Evolutionary conservation across 2,888 invertebrate genomes (phyloP).

Genomic region (Lasioglossum pauxillum): DNA sequence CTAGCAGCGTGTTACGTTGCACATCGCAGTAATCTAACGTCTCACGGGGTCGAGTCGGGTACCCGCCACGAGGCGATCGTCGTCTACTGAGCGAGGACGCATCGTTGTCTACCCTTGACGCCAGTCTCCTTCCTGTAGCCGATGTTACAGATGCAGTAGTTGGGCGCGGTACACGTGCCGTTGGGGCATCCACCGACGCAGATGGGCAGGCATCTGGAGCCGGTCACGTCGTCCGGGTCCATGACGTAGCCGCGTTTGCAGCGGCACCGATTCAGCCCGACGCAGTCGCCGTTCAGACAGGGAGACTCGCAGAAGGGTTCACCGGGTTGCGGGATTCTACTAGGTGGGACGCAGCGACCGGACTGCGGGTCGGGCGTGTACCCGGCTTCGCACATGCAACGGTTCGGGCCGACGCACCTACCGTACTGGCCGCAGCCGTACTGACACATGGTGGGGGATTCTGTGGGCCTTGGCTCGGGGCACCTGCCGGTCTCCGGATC

Average conservation of each 20-base stretch:
- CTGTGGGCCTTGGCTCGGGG: not conserved
- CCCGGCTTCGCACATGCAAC: constrained; percentile 86
- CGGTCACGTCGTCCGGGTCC: constrained; percentile 74
- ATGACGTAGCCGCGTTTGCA: constrained; percentile 84
- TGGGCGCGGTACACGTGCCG: constrained; percentile 90
- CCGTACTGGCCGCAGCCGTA: constrained; percentile 84
- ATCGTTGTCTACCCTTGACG: constrained; percentile 88
- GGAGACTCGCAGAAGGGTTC: constrained; percentile 80
- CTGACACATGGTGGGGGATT: constrained; percentile 50
- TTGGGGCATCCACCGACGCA: constrained; percentile 91
- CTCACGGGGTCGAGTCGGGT: not conserved
- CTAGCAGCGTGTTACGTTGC: no score
- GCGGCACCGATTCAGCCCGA: constrained; percentile 82
- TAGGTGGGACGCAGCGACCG: constrained; percentile 69
- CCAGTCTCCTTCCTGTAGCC: constrained; percentile 88
- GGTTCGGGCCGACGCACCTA: constrained; percentile 85
- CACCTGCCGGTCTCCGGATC: constrained; percentile 72
- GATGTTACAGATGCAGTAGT: constrained; percentile 90
- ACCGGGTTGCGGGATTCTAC: constrained; percentile 55
- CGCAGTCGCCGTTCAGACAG: constrained; percentile 85
- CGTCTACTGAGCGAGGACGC: constrained; percentile 84
- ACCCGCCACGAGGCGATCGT: not conserved
- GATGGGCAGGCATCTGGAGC: constrained; percentile 86
- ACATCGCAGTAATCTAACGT: no score
- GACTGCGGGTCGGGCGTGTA: constrained; percentile 77